Evolutionary conservation across 2,797 vertebrate genomes (phyloP).

Genomic region (Oryzias dopingdopingensis): DNA sequence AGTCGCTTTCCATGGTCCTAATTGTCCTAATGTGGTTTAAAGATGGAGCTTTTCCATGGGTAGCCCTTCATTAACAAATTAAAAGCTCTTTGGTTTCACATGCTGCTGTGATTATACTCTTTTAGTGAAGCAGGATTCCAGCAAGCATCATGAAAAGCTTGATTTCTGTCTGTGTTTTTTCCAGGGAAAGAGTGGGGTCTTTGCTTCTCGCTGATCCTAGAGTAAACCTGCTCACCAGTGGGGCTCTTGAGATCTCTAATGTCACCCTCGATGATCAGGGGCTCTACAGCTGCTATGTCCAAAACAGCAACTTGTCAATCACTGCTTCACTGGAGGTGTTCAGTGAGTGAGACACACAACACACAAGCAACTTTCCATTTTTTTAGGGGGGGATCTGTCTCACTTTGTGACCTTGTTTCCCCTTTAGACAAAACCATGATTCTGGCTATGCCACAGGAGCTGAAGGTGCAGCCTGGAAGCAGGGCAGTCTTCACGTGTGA

Average conservation of each 20-base stretch:
- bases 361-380: not conserved
- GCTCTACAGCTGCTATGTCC: constrained; percentile 80
- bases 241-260: constrained; percentile 80
- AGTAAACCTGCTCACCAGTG: constrained; percentile 76
- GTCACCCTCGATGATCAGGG: constrained; percentile 77
- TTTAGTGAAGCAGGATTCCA: constrained; percentile 21
- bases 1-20: not conserved
- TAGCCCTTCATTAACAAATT: constrained; percentile 49
- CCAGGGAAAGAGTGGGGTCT: constrained; percentile 63
- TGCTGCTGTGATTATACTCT: constrained; percentile 44
- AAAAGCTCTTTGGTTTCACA: constrained; percentile 44
- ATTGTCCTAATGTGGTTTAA: constrained; percentile 1
- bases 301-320: constrained; percentile 76
- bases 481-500: constrained; percentile 80
- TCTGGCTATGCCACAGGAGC: constrained; percentile 66
- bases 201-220: constrained; percentile 76
- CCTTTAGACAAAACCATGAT: constrained; percentile 83
- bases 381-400: not conserved
- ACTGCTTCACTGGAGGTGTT: constrained; percentile 80
- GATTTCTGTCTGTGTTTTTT: constrained; percentile 12
- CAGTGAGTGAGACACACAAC: constrained; percentile 66
- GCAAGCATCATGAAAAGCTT: not conserved
- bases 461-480: constrained; percentile 77
- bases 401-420: constrained; percentile 18
- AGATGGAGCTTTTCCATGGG: constrained; percentile 23